These are phyloP conservation scores for Drosophila peninsularis DNA, from an alignment of 2,888 invertebrate species.

Conservation along the genomic window DNA sequence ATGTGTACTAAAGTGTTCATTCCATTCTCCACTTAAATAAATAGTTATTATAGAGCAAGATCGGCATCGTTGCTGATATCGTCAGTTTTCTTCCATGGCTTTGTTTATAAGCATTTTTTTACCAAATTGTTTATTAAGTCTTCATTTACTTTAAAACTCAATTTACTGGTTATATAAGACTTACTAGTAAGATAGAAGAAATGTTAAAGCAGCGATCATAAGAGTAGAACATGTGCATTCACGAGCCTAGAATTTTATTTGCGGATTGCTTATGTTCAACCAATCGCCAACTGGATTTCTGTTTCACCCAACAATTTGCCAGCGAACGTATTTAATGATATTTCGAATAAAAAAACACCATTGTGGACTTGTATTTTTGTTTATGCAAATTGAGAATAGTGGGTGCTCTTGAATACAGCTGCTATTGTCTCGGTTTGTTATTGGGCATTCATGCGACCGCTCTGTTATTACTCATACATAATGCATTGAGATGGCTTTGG, in stretches of 20 bases:
- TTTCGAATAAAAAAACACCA: constrained; percentile 37
- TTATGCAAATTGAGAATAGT: constrained; percentile 73
- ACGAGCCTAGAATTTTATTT: constrained; percentile 3
- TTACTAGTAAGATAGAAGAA: too few relatives aligned
- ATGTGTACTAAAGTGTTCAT: background rate
- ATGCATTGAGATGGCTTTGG: constrained; percentile 56
- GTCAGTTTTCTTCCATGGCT: too few relatives aligned
- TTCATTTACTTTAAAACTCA: too few relatives aligned
- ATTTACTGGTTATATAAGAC: too few relatives aligned
- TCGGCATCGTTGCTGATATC: too few relatives aligned
- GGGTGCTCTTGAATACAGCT: constrained; percentile 77
- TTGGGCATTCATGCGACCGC: constrained; percentile 50
- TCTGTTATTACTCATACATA: constrained; percentile 75
- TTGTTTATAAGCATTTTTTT: too few relatives aligned
- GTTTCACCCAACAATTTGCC: constrained; percentile 16
- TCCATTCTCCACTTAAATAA: too few relatives aligned
- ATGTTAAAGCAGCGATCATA: background rate
- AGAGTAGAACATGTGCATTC: background rate
- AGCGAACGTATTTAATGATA: constrained; percentile 43
- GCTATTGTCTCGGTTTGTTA: constrained; percentile 51
- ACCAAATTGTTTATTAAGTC: too few relatives aligned
- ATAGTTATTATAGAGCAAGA: too few relatives aligned
- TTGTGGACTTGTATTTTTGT: constrained; percentile 31
- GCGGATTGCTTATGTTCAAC: background rate
- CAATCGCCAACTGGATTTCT: background rate